phyloP scores from a whole-genome alignment of 2,888 invertebrate species.

The Drosophila barbarae region DNA sequence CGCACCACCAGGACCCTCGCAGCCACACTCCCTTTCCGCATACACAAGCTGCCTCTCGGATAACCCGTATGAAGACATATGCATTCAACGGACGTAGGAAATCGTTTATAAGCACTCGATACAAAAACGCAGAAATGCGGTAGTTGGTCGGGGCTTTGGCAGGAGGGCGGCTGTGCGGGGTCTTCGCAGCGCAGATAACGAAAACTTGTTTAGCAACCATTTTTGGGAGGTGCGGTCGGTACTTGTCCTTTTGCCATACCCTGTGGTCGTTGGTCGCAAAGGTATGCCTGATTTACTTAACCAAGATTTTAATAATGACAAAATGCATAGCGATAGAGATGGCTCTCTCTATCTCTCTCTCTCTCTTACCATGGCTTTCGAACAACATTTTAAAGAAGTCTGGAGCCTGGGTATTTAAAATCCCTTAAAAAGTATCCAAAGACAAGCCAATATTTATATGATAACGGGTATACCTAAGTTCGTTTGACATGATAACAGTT shows the following conservation, averaged over 20 bases:
- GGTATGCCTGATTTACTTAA: not conserved
- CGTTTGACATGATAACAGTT: not conserved
- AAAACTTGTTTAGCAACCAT: conserved; percentile 70
- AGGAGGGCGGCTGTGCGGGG: conserved; percentile 1
- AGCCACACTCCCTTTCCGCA: not conserved
- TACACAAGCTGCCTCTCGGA: conserved; percentile 7
- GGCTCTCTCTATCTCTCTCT: too few species aligned
- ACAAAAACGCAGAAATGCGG: conserved; percentile 51
- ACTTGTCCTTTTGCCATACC: conserved; percentile 38
- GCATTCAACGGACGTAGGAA: conserved; percentile 40
- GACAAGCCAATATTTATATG: not conserved
- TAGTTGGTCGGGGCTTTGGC: not conserved
- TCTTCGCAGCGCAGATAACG: conserved; percentile 56
- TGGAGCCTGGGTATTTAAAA: not conserved
- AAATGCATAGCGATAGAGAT: not conserved
- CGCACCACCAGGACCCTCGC: conserved; percentile 1
- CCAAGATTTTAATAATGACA: not conserved
- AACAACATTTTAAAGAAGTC: too few species aligned
- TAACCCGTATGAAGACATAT: conserved; percentile 27
- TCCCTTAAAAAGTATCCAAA: not conserved
- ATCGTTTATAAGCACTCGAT: conserved; percentile 69
- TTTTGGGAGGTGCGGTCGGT: conserved; percentile 50
- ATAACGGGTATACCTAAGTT: not conserved
- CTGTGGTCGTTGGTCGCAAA: conserved; percentile 11
- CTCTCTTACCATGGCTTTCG: too few species aligned